Evolutionary conservation across 2,888 invertebrate species (phyloP).

Genomic region (Bombylius discolor): DNA sequence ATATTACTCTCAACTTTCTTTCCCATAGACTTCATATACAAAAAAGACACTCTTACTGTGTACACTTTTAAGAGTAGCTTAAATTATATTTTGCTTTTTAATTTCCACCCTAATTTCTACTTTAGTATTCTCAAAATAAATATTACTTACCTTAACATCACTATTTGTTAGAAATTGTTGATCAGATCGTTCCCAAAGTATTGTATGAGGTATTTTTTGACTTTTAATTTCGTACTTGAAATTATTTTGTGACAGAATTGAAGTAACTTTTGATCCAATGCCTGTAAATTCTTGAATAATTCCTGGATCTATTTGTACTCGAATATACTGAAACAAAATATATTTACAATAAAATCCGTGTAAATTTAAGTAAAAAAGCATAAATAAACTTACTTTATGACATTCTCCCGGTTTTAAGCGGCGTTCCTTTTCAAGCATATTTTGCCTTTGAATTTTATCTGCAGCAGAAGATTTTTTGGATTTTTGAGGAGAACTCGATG

Average conservation of each 20-base stretch:
- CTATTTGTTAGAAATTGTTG: constrained; percentile 20
- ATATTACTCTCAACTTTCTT: no score
- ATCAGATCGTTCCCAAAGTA: constrained; percentile 31
- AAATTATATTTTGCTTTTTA: no score
- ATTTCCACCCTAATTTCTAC: not conserved
- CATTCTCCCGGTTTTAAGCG: constrained; percentile 32
- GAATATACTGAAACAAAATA: constrained; percentile 4
- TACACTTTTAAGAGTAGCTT: no score
- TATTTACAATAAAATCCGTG: not conserved
- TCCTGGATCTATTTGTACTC: constrained; percentile 7
- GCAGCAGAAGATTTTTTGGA: no score
- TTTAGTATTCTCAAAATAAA: not conserved
- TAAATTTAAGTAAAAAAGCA: no score
- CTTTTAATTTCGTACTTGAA: constrained; percentile 23
- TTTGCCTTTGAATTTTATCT: constrained; percentile 26
- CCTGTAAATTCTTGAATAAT: not conserved
- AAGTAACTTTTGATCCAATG: not conserved
- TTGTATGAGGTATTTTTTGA: constrained; percentile 17
- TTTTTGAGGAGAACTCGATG: no score
- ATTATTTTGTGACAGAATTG: constrained; percentile 8
- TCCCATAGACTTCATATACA: no score
- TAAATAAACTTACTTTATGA: constrained; percentile 18
- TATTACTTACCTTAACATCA: constrained; percentile 5
- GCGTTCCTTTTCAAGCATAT: constrained; percentile 27
- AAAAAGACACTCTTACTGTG: no score